Evolutionary conservation across 2,888 invertebrate species (phyloP), one percentile per base, ranked within the genome.

Genomic region (Hirtodrosophila alboralis): DNA sequence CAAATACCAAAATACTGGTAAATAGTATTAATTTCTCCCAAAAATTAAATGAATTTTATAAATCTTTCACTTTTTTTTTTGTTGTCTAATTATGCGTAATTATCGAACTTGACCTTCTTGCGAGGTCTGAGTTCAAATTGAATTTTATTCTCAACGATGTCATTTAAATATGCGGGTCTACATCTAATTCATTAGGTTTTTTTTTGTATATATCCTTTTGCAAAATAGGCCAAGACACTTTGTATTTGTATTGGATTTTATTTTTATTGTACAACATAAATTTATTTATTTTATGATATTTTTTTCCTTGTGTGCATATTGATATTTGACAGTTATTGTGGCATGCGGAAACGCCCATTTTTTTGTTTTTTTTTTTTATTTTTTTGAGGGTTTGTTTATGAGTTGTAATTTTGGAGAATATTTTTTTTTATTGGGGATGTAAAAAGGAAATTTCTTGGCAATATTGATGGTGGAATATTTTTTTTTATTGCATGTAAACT

Each of bases 241-340:
- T 81, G 74, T 86, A 63, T 64, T 74, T 81, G 74, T 86, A 86
- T 86, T 67, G 61, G 27, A 72, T 81, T 80, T 68, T 43, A 68
- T 81, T 84, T 86, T 76, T 86, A 84, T 86, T 81, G 67, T 68
- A 49, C 34, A 49, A 54, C 74, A 86, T 81, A 84, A 67, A 81
- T 84, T 74, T 66, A 70, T 68, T 66, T 71, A 68, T 68, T 83
- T 67, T 61, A 79, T 59, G 65, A 38, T 54, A 61, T 30, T 59
- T 68, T 63, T 65, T 40, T 65, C 44, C 36, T 60, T 62, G 44
- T 33, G 49, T 56, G 54, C 66, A 69, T 60, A 69, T 85, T 64
- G 68, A 64, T 75, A 75, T 80, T 63, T 77, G 84, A 76, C 84
- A 86, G 72, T 66, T 87, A 84, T 87, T 87, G 68, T 48, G 66